phyloP scores from a whole-genome alignment of 2,797 vertebrate species.

The Cryptoblepharus egeriae region DNA sequence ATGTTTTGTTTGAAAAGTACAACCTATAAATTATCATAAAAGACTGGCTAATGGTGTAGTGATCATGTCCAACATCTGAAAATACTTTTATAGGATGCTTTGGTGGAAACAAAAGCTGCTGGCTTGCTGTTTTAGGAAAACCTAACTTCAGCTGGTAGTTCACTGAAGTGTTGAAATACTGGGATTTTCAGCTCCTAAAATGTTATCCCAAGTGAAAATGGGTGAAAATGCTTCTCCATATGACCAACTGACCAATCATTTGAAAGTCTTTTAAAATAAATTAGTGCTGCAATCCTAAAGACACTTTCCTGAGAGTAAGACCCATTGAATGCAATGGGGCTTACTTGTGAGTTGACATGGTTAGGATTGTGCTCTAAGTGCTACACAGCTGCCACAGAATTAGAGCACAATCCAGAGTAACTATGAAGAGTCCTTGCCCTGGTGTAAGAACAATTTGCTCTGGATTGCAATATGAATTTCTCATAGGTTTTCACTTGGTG shows the following conservation, averaged over 20 bases:
- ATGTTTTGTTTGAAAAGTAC: not conserved
- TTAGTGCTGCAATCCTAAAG: too few relatives aligned
- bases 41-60: not conserved
- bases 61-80: not conserved
- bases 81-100: not conserved
- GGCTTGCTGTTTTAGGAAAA: not conserved
- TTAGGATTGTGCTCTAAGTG: too few relatives aligned
- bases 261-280: not conserved
- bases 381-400: too few relatives aligned
- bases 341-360: too few relatives aligned
- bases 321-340: too few relatives aligned
- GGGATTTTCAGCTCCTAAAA: not conserved
- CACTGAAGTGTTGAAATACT: not conserved
- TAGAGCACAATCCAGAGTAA: too few relatives aligned
- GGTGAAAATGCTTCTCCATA: not conserved
- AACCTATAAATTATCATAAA: not conserved
- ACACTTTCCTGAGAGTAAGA: too few relatives aligned
- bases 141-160: not conserved
- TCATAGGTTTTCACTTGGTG: too few relatives aligned
- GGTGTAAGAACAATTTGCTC: too few relatives aligned
- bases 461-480: too few relatives aligned
- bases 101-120: not conserved
- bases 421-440: too few relatives aligned
- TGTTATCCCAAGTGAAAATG: not conserved
- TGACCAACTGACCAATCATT: not conserved